Evolutionary conservation across 2,113 vertebrate genomes (phyloP), one percentile per base, ranked within the genome.

Genomic region (Girardinichthys multiradiatus): DNA sequence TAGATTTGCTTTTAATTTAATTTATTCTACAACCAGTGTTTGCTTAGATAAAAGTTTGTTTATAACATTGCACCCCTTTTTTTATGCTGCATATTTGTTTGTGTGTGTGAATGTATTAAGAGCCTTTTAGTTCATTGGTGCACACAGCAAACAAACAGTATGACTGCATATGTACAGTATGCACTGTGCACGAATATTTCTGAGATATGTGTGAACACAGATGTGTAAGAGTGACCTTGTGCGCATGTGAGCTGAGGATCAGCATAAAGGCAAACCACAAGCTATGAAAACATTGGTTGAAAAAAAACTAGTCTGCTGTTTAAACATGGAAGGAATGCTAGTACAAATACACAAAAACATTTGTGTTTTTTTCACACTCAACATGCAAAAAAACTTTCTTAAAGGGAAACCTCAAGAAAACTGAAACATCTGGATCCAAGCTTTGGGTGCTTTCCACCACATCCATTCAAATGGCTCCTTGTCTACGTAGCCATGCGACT

Each of bases 401-500:
- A 37, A 78, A 79, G 51, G 57, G 77, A 74, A 73, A 72, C 57
- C 70, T 83, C 30, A 42, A 39, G 35, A 27, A 39, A 39, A 27
- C 67, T 72, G 42, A 31, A 78, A 70, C 19, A 13, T 65, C 72
- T 74, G 26, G 63, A 79, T 85, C 45, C 21, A 66, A 70, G 66
- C 72, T 58, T 45, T 59, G 31, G 59, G 37, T 76, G 69, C 62
- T 76, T 70, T 61, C 61, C 61, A n/a, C 70, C 62, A 78, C 72
- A 70, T 35, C 63, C 59, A 45, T 45, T 65, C 79, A 65, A 85
- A 74, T 28, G 9, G 76, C 76, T 74, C 75, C 80, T 61, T 45
- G 31, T 92, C 92, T 90, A 90, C 87, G 75, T 87, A 77, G 81
- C 85, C 85, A 90, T 87, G 90, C 85, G 89, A 91, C 84, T 78